A percentile compares a stretch with the other conserved stretches of the same genome.
Evolutionary conservation across 2,888 invertebrate species (phyloP).

Genomic region (Strigamia crassipes): DNA sequence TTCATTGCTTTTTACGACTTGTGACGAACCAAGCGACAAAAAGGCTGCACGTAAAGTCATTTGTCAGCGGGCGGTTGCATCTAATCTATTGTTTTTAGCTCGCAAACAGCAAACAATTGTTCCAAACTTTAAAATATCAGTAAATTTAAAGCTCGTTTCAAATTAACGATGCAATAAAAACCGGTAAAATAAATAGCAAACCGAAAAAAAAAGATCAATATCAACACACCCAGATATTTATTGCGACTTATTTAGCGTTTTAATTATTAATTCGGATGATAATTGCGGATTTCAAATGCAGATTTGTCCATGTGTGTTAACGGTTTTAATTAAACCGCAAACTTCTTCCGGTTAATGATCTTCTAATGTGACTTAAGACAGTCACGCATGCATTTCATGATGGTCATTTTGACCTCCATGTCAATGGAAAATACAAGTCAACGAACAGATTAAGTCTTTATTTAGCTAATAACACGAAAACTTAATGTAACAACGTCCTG

Average conservation of each 20-base stretch:
- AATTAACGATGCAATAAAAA: no score
- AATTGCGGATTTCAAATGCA: not conserved
- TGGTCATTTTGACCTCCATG: slow-evolving; percentile 2
- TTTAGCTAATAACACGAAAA: not conserved
- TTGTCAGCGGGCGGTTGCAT: not conserved
- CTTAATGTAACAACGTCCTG: not conserved
- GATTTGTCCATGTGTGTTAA: not conserved
- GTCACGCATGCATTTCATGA: not conserved
- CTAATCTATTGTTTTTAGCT: slow-evolving; percentile 24
- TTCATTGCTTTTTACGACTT: slow-evolving; percentile 5
- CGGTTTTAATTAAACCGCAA: not conserved
- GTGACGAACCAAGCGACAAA: not conserved
- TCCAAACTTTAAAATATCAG: no score
- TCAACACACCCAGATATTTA: no score
- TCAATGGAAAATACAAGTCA: slow-evolving; percentile 3
- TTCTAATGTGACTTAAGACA: not conserved
- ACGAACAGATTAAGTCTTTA: slow-evolving; percentile 25
- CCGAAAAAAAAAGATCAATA: no score
- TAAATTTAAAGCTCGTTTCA: no score
- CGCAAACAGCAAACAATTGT: not conserved
- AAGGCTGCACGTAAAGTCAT: not conserved
- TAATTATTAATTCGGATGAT: no score
- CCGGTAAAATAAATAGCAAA: no score
- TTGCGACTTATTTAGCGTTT: no score
- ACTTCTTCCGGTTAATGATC: slow-evolving; percentile 2